These are phyloP conservation scores for Nansenia antarctica DNA, from an alignment of 2,113 vertebrate species.

Conservation along the genomic window DNA sequence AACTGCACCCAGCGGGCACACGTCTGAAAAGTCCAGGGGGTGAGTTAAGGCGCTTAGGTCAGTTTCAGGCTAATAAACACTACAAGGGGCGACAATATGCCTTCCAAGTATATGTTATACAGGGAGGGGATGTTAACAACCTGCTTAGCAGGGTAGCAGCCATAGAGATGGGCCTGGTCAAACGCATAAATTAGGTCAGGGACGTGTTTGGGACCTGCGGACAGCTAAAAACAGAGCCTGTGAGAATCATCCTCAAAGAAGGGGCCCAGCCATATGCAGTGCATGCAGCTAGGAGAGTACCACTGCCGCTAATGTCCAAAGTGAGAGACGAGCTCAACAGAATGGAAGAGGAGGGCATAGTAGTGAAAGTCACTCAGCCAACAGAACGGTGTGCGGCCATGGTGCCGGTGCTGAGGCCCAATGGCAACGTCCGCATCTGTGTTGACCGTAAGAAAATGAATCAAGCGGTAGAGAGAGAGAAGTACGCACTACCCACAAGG, in stretches of 20 bases:
- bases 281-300: constrained; percentile 5
- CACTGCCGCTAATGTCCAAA: constrained; percentile 20
- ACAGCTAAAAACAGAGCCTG: constrained; percentile 16
- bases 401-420: constrained; percentile 20
- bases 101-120: constrained; percentile 3
- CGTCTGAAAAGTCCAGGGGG: background rate
- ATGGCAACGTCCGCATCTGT: constrained; percentile 28
- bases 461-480: constrained; percentile 46
- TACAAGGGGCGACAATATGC: constrained; percentile 4
- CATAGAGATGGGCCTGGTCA: background rate
- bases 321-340: constrained; percentile 20
- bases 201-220: constrained; percentile 11
- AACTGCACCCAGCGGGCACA: background rate
- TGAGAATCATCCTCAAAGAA: constrained; percentile 22
- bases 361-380: constrained; percentile 34
- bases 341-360: background rate
- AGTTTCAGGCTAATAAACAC: background rate
- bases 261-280: constrained; percentile 21
- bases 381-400: constrained; percentile 7
- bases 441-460: constrained; percentile 57
- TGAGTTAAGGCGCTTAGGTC: background rate
- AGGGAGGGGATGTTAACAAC: background rate
- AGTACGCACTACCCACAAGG: constrained; percentile 18
- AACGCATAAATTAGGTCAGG: background rate
- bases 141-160: background rate